Base-by-base conservation (phyloP, 2,888 invertebrate genomes). In the Chrysolina americana region DNA sequence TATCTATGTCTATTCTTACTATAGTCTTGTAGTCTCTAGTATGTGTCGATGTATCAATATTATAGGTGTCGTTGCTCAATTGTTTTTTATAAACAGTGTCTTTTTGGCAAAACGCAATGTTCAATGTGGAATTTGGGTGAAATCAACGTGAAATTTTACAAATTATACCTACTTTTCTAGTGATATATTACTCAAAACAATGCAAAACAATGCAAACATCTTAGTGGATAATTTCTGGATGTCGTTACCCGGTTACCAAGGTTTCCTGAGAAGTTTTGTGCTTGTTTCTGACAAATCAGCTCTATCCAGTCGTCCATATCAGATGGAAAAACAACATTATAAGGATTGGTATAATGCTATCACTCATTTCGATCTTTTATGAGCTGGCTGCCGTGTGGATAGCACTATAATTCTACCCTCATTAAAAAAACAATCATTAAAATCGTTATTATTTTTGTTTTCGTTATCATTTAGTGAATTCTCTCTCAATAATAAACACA, bases 51-150 rank as follows among this genome's bases (percentile, higher is more conserved):
- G 86, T 87, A 83, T 83, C 81, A 83, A 82, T 84, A 81, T 82
- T 84, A 86, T 87, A 86, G 81, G 88, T 88, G 88, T 88, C 88
- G 88, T 88, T 88, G 88, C 86, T 88, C 87, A 86, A 84, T 80
- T 81, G 78, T 80, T 80, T 79, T 80, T 81, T 77, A 69, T 74
- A 76, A 80, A 82, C 81, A 78, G 81, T 86, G 86, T 86, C 86
- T 85, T 87, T 87, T 87, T 87, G 87, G 87, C 87, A 87, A 87
- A 86, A 87, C 87, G 87, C 87, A 86, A 85, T 86, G 84, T 86
- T 84, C 83, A 80, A 85, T 86, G 84, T 87, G 89, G 89, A 89
- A 89, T 89, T 89, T 89, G 89, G 89, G 89, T 89, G 89, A 88
- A 88, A 83, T 85, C 86, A 86, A 85, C 83, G 83, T 84, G 81